A percentile compares a stretch with the other conserved stretches of the same genome.
phyloP scores from a whole-genome alignment of 2,888 invertebrate genomes.

The Drosophila gaucha region DNA sequence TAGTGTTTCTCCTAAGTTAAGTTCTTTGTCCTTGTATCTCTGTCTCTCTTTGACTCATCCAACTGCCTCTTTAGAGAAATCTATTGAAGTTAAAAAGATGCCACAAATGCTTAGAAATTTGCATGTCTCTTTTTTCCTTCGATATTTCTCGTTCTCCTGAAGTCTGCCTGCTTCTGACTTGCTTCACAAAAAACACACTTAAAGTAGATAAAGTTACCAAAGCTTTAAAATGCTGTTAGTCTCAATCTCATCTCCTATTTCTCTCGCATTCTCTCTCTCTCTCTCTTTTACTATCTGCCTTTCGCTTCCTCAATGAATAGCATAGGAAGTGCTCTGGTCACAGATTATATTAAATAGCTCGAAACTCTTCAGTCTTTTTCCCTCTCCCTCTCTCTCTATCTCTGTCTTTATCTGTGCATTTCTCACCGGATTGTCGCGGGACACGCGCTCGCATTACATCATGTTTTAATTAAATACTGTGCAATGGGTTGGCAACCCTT shows the following conservation, averaged over 20 bases:
- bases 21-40: too few relatives aligned
- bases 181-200: not conserved
- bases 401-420: slow-evolving; percentile 1
- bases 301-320: not conserved
- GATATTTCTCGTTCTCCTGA: too few relatives aligned
- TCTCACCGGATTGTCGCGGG: slow-evolving; percentile 13
- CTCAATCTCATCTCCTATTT: not conserved
- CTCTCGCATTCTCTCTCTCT: not conserved
- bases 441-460: slow-evolving; percentile 54
- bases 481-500: slow-evolving; percentile 44
- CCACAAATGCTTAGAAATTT: too few relatives aligned
- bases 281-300: not conserved
- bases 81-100: too few relatives aligned
- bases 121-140: too few relatives aligned
- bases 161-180: not conserved
- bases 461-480: slow-evolving; percentile 62
- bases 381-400: not conserved
- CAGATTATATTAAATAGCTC: slow-evolving; percentile 1
- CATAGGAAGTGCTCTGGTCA: not conserved
- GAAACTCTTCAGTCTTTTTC: not conserved
- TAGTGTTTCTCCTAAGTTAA: too few relatives aligned
- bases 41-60: too few relatives aligned
- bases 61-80: too few relatives aligned
- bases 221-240: not conserved
- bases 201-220: not conserved